Percentiles rank a stretch among this genome's conserved stretches.
These are phyloP conservation scores for Hipparchia semele DNA, from an alignment of 2,888 invertebrate genomes.

Conservation along the genomic window DNA sequence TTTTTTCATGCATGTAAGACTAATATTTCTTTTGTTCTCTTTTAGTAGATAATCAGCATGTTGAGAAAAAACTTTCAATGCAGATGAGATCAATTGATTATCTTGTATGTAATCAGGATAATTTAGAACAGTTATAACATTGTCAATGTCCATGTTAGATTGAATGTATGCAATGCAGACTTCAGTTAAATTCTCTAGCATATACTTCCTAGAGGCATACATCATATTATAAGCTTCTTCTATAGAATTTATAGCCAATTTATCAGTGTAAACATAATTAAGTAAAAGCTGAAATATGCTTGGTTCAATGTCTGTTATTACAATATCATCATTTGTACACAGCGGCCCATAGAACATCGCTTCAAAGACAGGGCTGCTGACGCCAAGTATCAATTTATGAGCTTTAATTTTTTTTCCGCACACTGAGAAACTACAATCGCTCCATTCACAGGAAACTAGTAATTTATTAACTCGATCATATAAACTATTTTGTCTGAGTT, in stretches of 20 bases:
- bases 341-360: conserved; percentile 86
- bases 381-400: conserved; percentile 85
- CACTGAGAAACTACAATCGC: conserved; percentile 84
- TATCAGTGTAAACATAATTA: conserved; percentile 85
- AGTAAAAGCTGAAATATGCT: conserved; percentile 84
- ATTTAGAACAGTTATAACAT: conserved; percentile 83
- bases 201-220: conserved; percentile 86
- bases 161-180: conserved; percentile 80
- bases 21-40: conserved; percentile 76
- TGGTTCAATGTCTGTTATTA: conserved; percentile 83
- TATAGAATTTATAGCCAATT: conserved; percentile 78
- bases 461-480: conserved; percentile 76
- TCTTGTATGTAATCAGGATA: conserved; percentile 84
- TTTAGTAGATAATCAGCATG: conserved; percentile 80
- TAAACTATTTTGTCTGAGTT: conserved; percentile 60
- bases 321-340: conserved; percentile 74
- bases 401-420: conserved; percentile 78
- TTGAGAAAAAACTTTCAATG: conserved; percentile 81
- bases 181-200: conserved; percentile 79
- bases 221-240: conserved; percentile 84
- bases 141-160: conserved; percentile 80
- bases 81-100: conserved; percentile 74
- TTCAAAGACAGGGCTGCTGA: conserved; percentile 87
- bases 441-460: conserved; percentile 78
- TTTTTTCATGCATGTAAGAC: conserved; percentile 71